phyloP scores from a whole-genome alignment of 1,140 invertebrate genomes.

The Scylla paramamosain region DNA sequence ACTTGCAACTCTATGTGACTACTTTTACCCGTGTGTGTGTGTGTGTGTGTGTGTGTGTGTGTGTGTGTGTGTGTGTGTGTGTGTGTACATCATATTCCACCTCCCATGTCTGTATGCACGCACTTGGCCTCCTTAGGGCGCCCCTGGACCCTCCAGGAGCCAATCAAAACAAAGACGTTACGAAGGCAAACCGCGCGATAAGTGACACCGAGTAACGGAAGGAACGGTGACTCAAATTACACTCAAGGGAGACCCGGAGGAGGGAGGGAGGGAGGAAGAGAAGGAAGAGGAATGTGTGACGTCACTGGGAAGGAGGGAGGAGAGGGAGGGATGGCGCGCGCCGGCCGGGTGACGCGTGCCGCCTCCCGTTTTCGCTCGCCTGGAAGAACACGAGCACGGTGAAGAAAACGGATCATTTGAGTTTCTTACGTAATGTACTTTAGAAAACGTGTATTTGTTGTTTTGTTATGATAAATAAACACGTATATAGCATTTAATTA shows the following conservation, averaged over 20 bases:
- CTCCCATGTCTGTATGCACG: not conserved
- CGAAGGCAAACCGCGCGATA: not conserved
- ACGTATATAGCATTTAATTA: too few relatives aligned
- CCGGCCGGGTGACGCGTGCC: not conserved
- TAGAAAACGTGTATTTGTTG: too few relatives aligned
- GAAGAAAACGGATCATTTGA: not conserved
- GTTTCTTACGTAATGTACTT: too few relatives aligned
- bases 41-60: not conserved
- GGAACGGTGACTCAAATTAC: not conserved
- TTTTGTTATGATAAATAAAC: too few relatives aligned
- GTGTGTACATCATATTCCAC: not conserved
- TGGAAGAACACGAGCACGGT: not conserved
- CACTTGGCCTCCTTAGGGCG: not conserved
- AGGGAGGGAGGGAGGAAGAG: not conserved
- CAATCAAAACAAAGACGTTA: constrained; percentile 5
- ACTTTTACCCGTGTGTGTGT: not conserved
- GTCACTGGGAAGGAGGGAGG: not conserved
- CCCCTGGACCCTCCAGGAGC: not conserved
- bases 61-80: not conserved
- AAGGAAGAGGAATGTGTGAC: constrained; percentile 23
- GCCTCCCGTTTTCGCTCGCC: not conserved
- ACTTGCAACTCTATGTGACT: not conserved
- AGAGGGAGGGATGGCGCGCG: not conserved
- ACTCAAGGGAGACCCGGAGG: not conserved
- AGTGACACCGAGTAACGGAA: not conserved